Percentiles rank a stretch among this genome's conserved stretches.
These are phyloP conservation scores for Haplotaxodon microlepis DNA, from an alignment of 2,113 vertebrate species.

Conservation along the genomic window DNA sequence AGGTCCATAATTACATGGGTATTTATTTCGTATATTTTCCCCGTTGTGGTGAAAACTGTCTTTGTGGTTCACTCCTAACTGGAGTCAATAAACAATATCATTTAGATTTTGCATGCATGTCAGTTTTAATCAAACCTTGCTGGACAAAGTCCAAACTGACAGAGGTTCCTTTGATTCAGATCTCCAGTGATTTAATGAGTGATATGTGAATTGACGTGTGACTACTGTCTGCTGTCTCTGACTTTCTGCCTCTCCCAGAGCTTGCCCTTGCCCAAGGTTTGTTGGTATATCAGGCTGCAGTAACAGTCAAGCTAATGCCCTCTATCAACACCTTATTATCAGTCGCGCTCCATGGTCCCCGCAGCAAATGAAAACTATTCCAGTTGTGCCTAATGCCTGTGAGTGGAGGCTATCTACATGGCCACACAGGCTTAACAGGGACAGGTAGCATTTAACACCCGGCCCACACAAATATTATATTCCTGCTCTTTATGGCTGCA, in stretches of 20 bases:
- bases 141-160: not conserved
- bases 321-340: conserved; percentile 70
- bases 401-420: conserved; percentile 52
- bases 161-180: not conserved
- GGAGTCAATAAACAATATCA: conserved; percentile 19
- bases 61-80: not conserved
- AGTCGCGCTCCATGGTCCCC: conserved; percentile 20
- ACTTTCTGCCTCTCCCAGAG: not conserved
- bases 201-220: conserved; percentile 36
- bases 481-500: conserved; percentile 24
- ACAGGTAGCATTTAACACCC: conserved; percentile 65
- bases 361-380: conserved; percentile 52
- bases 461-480: conserved; percentile 39
- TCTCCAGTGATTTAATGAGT: conserved; percentile 16
- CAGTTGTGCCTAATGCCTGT: conserved; percentile 39
- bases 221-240: conserved; percentile 35
- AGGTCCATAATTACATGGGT: not conserved
- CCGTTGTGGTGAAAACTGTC: not conserved
- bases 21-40: not conserved
- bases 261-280: conserved; percentile 36
- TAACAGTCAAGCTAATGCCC: conserved; percentile 50
- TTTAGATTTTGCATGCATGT: conserved; percentile 29
- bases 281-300: conserved; percentile 55
- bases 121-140: conserved; percentile 18
- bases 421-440: conserved; percentile 46